phyloP scores from a whole-genome alignment of 2,888 invertebrate genomes.

The Rotaria socialis region DNA sequence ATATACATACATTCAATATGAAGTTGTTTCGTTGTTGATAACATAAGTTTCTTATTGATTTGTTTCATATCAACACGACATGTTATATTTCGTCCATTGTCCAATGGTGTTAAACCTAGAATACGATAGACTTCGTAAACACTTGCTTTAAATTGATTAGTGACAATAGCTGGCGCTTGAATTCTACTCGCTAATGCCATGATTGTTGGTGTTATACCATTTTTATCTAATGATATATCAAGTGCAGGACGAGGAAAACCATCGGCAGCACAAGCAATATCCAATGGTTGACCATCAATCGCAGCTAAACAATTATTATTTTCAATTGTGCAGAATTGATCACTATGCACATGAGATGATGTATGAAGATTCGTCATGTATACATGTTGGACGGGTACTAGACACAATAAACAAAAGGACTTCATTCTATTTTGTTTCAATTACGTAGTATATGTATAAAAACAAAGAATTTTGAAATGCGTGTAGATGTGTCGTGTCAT shows the following conservation, averaged over 20 bases:
- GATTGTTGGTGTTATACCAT: background rate
- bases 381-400: background rate
- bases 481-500: background rate
- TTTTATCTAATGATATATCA: background rate
- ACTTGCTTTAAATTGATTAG: slow-evolving; percentile 15
- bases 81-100: background rate
- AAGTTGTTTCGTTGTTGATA: background rate
- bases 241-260: slow-evolving; percentile 4
- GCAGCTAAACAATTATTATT: background rate
- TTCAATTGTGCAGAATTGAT: background rate
- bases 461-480: no score
- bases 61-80: slow-evolving; percentile 2
- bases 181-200: background rate
- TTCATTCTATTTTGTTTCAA: no score
- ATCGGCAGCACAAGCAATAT: background rate
- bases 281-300: slow-evolving; percentile 18
- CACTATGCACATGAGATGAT: background rate
- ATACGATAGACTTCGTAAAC: slow-evolving; percentile 22
- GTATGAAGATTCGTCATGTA: background rate
- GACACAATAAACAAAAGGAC: background rate
- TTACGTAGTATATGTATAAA: no score
- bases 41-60: background rate
- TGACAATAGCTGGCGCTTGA: background rate
- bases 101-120: background rate
- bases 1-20: slow-evolving; percentile 31